These are phyloP conservation scores for Oscheius sp. DNA, from an alignment of 2,888 invertebrate species.

Conservation along the genomic window DNA sequence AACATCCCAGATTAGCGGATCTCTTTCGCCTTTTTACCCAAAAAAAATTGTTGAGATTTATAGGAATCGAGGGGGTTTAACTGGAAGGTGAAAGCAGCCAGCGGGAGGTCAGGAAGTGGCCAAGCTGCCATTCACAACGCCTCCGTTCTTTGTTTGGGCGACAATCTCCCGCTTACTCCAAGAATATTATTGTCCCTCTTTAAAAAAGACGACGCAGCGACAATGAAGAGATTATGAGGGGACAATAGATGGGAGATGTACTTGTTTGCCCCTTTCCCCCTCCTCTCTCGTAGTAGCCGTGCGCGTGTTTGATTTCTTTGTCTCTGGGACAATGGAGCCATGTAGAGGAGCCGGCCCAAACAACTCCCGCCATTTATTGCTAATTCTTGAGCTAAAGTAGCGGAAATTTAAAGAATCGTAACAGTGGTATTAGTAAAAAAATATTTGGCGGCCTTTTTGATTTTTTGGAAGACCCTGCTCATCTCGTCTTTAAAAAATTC, in stretches of 20 bases:
- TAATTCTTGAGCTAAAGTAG: too few relatives aligned
- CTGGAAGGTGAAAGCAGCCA: background rate
- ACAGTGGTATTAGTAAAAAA: too few relatives aligned
- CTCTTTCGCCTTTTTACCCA: background rate
- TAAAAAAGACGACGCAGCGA: background rate
- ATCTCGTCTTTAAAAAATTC: too few relatives aligned
- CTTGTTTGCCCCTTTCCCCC: slow-evolving; percentile 26
- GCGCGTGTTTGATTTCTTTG: slow-evolving; percentile 38
- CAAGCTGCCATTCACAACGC: slow-evolving; percentile 35
- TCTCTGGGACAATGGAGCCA: slow-evolving; percentile 20
- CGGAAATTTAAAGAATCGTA: too few relatives aligned
- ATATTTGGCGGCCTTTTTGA: too few relatives aligned
- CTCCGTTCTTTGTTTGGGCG: slow-evolving; percentile 28
- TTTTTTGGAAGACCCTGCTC: too few relatives aligned
- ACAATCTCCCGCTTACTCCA: background rate
- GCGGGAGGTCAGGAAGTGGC: slow-evolving; percentile 22
- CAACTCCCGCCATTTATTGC: too few relatives aligned
- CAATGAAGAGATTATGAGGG: slow-evolving; percentile 23
- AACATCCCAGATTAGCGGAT: background rate
- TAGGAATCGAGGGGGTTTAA: background rate
- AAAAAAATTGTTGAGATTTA: background rate
- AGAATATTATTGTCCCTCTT: background rate
- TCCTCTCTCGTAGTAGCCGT: slow-evolving; percentile 29
- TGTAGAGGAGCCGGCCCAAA: slow-evolving; percentile 17
- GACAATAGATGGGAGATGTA: slow-evolving; percentile 34